Evolutionary conservation across 2,888 invertebrate genomes (phyloP).

Genomic region (Microctonus brassicae): DNA sequence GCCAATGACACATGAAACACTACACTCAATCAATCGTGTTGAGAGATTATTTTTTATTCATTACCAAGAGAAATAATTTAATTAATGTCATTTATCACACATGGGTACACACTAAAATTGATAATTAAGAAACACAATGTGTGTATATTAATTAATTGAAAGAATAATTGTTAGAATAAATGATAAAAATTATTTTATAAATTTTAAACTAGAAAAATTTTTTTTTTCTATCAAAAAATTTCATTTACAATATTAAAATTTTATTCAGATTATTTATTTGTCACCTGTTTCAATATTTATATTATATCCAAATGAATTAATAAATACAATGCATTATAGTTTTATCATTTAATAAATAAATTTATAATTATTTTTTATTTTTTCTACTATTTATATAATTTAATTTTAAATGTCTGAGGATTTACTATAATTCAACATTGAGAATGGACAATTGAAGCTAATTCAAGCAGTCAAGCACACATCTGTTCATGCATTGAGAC

Average conservation of each 20-base stretch:
- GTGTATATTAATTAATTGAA: not conserved
- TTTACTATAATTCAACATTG: no score
- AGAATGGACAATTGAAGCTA: not conserved
- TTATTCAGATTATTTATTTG: no score
- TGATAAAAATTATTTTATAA: no score
- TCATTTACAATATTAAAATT: no score
- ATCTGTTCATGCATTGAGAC: not conserved
- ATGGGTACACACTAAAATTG: not conserved
- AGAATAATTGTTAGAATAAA: not conserved
- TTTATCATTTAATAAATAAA: no score
- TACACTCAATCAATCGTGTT: slow-evolving; percentile 58
- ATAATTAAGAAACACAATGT: not conserved
- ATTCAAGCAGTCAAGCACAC: not conserved
- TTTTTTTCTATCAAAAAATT: no score
- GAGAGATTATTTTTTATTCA: slow-evolving; percentile 28
- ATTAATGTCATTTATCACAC: not conserved
- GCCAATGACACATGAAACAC: slow-evolving; percentile 56
- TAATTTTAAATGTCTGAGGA: not conserved
- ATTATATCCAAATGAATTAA: no score
- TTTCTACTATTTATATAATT: not conserved
- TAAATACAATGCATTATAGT: no score
- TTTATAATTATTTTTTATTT: slow-evolving; percentile 2
- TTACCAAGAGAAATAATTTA: not conserved
- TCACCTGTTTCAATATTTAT: no score
- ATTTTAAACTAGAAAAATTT: no score